Conservation (phyloP, 2,113 vertebrate genomes). For the Upupa epops region DNA sequence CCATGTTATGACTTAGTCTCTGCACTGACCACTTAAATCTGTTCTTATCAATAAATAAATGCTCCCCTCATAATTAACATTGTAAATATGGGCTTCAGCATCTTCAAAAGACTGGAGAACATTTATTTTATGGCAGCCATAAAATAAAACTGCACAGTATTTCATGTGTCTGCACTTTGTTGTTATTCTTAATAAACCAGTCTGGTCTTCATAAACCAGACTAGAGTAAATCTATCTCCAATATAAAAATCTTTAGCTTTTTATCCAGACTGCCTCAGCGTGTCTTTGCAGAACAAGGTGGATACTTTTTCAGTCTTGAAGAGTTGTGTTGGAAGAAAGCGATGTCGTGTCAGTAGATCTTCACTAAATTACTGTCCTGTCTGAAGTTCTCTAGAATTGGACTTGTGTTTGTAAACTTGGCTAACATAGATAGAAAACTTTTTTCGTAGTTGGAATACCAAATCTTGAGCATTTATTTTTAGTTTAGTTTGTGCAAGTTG, state of each 20-base stretch:
- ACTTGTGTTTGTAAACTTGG: background rate
- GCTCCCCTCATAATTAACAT: background rate
- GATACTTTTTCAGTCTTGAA: background rate
- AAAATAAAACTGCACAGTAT: background rate
- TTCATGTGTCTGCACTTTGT: background rate
- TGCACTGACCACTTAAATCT: background rate
- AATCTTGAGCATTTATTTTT: background rate
- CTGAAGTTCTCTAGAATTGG: background rate
- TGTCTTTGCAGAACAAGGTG: background rate
- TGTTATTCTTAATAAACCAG: background rate
- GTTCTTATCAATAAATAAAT: background rate
- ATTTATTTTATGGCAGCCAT: background rate
- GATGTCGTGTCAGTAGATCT: background rate
- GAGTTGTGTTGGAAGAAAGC: background rate
- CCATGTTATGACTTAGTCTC: background rate
- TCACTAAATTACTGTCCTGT: background rate
- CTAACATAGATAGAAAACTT: background rate
- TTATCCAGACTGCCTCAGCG: background rate
- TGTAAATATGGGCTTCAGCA: background rate
- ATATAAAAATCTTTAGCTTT: background rate
- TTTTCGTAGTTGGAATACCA: background rate
- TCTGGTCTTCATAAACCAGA: no score
- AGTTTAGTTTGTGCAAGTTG: background rate
- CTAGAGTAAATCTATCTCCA: background rate
- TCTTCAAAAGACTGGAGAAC: background rate